Evolutionary conservation across 1,140 invertebrate genomes (phyloP), one percentile per base, ranked within the genome.

Genomic region (Dendrolimus kikuchii): DNA sequence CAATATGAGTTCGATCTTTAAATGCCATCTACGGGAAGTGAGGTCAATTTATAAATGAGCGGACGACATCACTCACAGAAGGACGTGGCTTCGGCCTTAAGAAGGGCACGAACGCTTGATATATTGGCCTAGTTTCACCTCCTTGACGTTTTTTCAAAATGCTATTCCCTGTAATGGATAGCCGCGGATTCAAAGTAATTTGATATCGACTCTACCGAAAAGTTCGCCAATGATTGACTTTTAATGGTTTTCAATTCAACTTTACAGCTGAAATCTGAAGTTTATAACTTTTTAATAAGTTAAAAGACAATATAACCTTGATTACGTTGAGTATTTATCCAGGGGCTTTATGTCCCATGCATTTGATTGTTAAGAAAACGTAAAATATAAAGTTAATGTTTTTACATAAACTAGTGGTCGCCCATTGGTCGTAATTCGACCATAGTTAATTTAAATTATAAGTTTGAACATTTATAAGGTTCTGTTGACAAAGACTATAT

Each of bases 171-270:
- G 64, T 71, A 74, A 74, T 75, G 67, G 63, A 72, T 72, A 71
- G 62, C 59, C 61, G 57, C 49, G 53, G 64, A 64, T 66, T 61
- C 63, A 60, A 66, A 64, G 68, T 68, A 71, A 71, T 73, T 70
- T 56, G 54, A 55, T 49, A 52, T 59, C 48, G 59, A 38, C 23
- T 23, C 23, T 23, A 54, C 56, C 62, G 57, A 55, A 60, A 75
- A 68, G 61, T 73, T 73, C 61, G 55, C 57, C 67, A 68, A 76
- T 71, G 68, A 75, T 74, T 73, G 70, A 61, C 65, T 71, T 75
- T 71, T 75, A 79, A 75, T 77, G 72, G 72, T 72, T 77, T 73
- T 74, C 70, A 73, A 71, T 79, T 73, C 71, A 77, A 73, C 71
- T 71, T 73, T 64, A 52, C 63, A 64, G 62, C 68, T 67, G 64